Conservation (phyloP, 2,888 invertebrate species). For the Pseudococcus longispinus region DNA sequence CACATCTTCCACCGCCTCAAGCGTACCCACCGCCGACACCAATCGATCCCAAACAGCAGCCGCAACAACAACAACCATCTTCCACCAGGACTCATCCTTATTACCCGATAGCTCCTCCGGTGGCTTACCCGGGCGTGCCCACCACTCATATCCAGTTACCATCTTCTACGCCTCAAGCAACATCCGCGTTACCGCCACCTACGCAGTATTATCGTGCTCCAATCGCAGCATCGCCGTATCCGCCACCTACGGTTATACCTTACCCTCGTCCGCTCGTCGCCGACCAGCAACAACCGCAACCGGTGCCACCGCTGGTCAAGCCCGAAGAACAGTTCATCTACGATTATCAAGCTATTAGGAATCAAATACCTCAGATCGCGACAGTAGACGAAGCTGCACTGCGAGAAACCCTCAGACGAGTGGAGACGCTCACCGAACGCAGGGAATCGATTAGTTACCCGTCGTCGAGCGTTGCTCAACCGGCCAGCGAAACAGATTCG, state of each 20-base stretch:
- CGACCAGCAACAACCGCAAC: neutral
- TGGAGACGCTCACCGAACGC: neutral
- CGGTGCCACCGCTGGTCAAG: neutral
- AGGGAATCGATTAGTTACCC: neutral
- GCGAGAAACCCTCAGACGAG: neutral
- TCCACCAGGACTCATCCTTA: constrained; percentile 59
- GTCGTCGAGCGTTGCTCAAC: neutral
- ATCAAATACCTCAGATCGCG: neutral
- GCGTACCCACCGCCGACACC: constrained; percentile 57
- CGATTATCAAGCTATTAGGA: neutral
- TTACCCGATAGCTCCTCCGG: constrained; percentile 57
- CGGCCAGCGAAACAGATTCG: neutral
- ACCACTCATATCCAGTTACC: constrained; percentile 59
- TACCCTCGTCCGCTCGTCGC: constrained; percentile 60
- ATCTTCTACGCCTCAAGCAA: constrained; percentile 56
- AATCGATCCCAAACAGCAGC: constrained; percentile 52
- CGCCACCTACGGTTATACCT: constrained; percentile 62
- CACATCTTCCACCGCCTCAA: constrained; percentile 43
- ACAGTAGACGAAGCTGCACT: neutral
- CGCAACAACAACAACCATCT: constrained; percentile 22
- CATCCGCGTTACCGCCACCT: constrained; percentile 57
- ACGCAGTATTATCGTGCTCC: constrained; percentile 59
- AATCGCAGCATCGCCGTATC: constrained; percentile 29
- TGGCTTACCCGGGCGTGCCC: constrained; percentile 50
- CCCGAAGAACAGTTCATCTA: neutral